phyloP scores from a whole-genome alignment of 2,113 vertebrate species.

The Thinocorus orbignyianus region DNA sequence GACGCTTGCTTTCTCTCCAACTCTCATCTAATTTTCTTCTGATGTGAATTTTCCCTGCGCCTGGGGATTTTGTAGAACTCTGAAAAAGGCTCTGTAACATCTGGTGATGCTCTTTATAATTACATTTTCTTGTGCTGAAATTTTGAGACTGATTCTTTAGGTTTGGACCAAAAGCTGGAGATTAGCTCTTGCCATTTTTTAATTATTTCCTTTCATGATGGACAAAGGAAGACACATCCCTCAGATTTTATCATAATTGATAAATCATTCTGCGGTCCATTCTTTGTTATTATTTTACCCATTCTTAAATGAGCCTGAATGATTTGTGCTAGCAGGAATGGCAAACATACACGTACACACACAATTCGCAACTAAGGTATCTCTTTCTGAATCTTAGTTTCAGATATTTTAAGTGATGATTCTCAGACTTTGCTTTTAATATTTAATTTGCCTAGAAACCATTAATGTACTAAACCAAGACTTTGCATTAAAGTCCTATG shows the following conservation, averaged over 20 bases:
- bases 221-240: not conserved
- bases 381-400: not conserved
- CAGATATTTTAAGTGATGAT: not conserved
- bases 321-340: not conserved
- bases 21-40: conserved; percentile 1
- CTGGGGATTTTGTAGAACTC: not conserved
- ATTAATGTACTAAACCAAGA: not conserved
- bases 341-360: not conserved
- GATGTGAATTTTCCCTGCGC: not conserved
- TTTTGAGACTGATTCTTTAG: not conserved
- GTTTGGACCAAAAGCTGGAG: not conserved
- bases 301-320: not conserved
- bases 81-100: not conserved
- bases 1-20: not conserved
- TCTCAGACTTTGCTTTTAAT: not conserved
- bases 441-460: not conserved
- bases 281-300: not conserved
- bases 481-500: not conserved
- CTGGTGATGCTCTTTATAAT: not conserved
- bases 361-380: not conserved
- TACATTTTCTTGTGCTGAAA: not conserved
- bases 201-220: not conserved
- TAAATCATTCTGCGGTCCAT: not conserved
- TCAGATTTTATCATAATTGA: not conserved
- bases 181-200: not conserved